These are phyloP conservation scores for Eupeodes latifasciatus DNA, from an alignment of 2,888 invertebrate genomes.

Conservation along the genomic window DNA sequence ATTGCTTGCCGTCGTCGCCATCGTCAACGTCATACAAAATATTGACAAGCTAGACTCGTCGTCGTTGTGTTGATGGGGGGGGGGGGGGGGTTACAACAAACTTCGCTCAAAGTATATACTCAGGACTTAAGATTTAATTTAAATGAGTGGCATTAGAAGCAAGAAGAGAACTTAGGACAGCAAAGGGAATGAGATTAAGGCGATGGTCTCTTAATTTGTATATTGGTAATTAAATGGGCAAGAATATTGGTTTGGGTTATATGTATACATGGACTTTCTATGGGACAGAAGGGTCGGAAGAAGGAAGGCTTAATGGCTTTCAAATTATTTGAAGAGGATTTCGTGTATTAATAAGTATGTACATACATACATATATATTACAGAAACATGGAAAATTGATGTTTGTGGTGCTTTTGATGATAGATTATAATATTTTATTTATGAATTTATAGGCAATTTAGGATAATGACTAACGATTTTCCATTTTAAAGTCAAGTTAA, in stretches of 20 bases:
- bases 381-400: neutral
- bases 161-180: neutral
- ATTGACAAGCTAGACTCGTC: constrained; percentile 7
- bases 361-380: neutral
- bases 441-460: neutral
- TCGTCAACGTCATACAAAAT: neutral
- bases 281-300: neutral
- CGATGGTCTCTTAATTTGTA: constrained; percentile 64
- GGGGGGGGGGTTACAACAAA: constrained; percentile 22
- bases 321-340: constrained; percentile 55
- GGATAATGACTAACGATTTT: too few species aligned
- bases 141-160: constrained; percentile 4
- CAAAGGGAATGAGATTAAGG: constrained; percentile 4
- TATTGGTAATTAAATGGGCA: constrained; percentile 62
- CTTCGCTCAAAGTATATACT: constrained; percentile 29
- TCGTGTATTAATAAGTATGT: neutral
- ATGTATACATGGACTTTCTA: neutral
- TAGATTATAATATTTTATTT: constrained; percentile 49
- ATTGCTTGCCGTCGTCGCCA: constrained; percentile 32
- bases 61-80: neutral
- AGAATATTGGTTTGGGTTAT: constrained; percentile 27
- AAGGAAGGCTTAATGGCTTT: constrained; percentile 50
- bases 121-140: constrained; percentile 18
- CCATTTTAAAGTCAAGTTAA: too few species aligned
- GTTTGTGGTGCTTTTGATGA: constrained; percentile 13